Evolutionary conservation across 37 sponge, comb jelly and placozoan genomes (phyloP), one percentile per base, ranked within the genome.

Genomic region (Oopsacas minuta): DNA sequence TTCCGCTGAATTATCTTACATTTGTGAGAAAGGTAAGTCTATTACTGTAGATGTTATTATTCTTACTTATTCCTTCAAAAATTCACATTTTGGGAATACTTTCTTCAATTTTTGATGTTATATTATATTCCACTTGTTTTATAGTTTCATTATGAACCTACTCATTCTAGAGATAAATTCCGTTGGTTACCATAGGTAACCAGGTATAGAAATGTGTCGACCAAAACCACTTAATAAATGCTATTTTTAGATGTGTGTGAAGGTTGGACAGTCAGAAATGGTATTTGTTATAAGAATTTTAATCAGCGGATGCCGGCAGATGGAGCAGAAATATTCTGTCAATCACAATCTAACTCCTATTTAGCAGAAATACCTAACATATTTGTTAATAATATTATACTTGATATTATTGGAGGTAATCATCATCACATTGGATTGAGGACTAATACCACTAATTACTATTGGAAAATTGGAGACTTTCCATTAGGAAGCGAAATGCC

Each of bases 11-110:
- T 32, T 32, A 7, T 3, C 5, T 12, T n/a, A 25, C 75, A n/a
- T 61, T 10, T 61, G 75, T 61, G 75, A 61, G 75, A 61, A 3
- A 20, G 75, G 75, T 61, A 61, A 61, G 75, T 61, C 12, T 42
- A 17, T 17, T 42, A 42, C 12, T 42, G n/a, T n/a, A n/a, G n/a
- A n/a, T n/a, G n/a, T n/a, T n/a, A n/a, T n/a, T n/a, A n/a, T n/a
- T n/a, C n/a, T n/a, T n/a, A n/a, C n/a, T n/a, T n/a, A n/a, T n/a
- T n/a, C n/a, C n/a, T n/a, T n/a, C n/a, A n/a, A n/a, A n/a, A n/a
- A n/a, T n/a, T n/a, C n/a, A n/a, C n/a, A n/a, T n/a, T n/a, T n/a
- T n/a, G n/a, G n/a, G n/a, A n/a, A n/a, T n/a, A n/a, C n/a, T n/a
- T n/a, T n/a, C n/a, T n/a, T n/a, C n/a, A n/a, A n/a, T n/a, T n/a